These are phyloP conservation scores for Macaria notata DNA, from an alignment of 2,888 invertebrate genomes.

Conservation along the genomic window DNA sequence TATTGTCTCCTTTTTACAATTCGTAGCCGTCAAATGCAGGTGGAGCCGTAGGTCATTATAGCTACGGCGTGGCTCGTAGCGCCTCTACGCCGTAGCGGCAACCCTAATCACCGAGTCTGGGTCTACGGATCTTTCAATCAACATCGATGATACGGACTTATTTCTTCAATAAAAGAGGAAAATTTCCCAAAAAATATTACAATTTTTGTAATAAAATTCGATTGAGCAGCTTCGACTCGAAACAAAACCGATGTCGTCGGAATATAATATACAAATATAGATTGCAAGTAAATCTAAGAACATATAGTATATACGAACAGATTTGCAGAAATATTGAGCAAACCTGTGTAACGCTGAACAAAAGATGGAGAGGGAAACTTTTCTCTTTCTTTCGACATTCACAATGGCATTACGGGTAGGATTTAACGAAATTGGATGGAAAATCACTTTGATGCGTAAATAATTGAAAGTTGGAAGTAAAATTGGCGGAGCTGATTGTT, in stretches of 20 bases:
- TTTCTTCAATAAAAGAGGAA: conserved; percentile 16
- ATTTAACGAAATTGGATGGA: conserved; percentile 55
- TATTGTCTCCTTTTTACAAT: conserved; percentile 55
- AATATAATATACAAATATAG: background rate
- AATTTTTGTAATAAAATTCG: background rate
- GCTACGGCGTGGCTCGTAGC: conserved; percentile 38
- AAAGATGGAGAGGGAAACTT: conserved; percentile 42
- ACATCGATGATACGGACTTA: conserved; percentile 41
- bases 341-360: conserved; percentile 43
- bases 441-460: conserved; percentile 62
- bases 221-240: background rate
- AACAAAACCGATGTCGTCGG: conserved; percentile 5
- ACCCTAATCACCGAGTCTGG: conserved; percentile 43
- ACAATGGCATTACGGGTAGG: conserved; percentile 56
- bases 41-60: conserved; percentile 60
- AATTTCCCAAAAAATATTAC: background rate
- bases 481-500: conserved; percentile 50
- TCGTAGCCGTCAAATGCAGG: conserved; percentile 65
- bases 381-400: conserved; percentile 47
- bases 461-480: conserved; percentile 60
- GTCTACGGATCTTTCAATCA: conserved; percentile 45
- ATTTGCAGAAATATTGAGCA: conserved; percentile 34
- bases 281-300: background rate
- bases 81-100: conserved; percentile 26
- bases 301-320: conserved; percentile 11